Evolutionary conservation across 92 coral and sea anemone species (phyloP).

Genomic region (Phenganax stokvisi): DNA sequence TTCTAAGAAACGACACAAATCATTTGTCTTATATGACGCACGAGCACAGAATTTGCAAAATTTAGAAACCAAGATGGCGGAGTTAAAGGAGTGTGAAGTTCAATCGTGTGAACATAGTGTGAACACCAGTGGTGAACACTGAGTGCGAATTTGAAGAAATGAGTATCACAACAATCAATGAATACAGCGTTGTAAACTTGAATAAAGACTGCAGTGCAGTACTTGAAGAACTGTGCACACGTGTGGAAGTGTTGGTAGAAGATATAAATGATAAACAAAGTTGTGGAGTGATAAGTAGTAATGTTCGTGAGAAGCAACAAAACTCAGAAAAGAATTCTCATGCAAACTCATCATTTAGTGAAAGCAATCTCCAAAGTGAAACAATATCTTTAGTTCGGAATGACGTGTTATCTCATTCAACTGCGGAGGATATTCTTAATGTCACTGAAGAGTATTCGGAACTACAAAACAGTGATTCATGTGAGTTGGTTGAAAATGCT

Average conservation of each 20-base stretch:
- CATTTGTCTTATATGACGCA: background rate
- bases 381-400: background rate
- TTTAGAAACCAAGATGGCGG: conserved; percentile 12
- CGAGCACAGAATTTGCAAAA: background rate
- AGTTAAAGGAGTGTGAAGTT: background rate
- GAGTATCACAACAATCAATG: background rate
- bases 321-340: background rate
- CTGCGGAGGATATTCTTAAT: background rate
- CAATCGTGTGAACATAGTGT: too few species aligned
- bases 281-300: background rate
- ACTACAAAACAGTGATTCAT: background rate
- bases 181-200: background rate
- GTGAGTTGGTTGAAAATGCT: background rate
- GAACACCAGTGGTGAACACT: too few species aligned
- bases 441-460: background rate
- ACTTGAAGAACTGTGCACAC: background rate
- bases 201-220: background rate
- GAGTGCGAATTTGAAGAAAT: background rate
- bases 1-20: too few species aligned
- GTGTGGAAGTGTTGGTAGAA: background rate
- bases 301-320: background rate
- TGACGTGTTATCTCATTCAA: background rate
- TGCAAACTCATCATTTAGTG: background rate
- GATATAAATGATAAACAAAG: background rate
- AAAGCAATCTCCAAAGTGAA: background rate